Conservation (phyloP, 2,113 vertebrate genomes). For the Esox niger region DNA sequence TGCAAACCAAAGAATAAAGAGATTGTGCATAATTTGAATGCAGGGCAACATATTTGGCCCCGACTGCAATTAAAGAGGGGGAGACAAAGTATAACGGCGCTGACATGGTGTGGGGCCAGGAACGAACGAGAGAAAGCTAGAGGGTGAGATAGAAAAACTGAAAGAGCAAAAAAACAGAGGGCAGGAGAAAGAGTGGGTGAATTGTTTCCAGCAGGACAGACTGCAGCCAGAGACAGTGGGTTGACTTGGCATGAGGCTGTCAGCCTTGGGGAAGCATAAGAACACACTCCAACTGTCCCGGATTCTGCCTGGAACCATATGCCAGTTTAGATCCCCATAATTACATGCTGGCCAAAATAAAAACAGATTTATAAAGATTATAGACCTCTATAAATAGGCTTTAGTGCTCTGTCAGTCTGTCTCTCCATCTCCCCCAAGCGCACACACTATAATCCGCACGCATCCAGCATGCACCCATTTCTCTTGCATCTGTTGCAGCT, state of each 20-base stretch:
- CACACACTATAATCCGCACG: constrained; percentile 16
- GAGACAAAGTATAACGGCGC: background rate
- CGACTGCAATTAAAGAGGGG: no score
- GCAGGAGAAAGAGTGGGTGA: background rate
- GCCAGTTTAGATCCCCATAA: constrained; percentile 44
- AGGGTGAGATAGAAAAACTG: no score
- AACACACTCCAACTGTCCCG: constrained; percentile 8
- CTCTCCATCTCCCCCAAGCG: background rate
- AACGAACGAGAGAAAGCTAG: constrained; percentile 30
- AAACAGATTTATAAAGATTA: constrained; percentile 32
- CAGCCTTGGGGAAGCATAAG: constrained; percentile 10
- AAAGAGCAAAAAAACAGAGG: constrained; percentile 21
- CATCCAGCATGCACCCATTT: constrained; percentile 9
- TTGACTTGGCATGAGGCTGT: constrained; percentile 53
- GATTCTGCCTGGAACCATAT: constrained; percentile 36
- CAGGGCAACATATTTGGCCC: no score
- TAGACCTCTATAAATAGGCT: constrained; percentile 12
- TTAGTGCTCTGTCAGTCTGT: background rate
- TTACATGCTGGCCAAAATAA: constrained; percentile 40
- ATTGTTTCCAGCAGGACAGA: constrained; percentile 42
- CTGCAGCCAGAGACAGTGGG: constrained; percentile 61
- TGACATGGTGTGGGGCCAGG: background rate
- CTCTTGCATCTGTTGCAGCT: background rate
- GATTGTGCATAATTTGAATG: no score
- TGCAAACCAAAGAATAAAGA: no score